phyloP scores from a whole-genome alignment of 92 coral and sea anemone species.

The Ricordea florida region DNA sequence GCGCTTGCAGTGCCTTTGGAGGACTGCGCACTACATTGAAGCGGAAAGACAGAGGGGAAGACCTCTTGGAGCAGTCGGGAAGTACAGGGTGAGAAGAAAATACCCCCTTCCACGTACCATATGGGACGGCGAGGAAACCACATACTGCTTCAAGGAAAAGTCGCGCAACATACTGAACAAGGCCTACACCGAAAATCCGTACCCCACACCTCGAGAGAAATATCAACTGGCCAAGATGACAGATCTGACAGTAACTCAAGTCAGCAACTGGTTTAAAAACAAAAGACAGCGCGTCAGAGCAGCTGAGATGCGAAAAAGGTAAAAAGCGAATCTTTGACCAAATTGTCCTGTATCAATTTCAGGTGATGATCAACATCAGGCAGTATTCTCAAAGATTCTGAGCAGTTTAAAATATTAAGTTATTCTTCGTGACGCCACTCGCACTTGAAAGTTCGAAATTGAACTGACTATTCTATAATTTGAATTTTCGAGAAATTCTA shows the following conservation, averaged over 20 bases:
- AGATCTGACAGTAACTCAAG: constrained; percentile 88
- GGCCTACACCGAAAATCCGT: constrained; percentile 86
- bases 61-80: constrained; percentile 92
- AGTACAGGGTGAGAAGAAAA: constrained; percentile 94
- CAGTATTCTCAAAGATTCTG: too few relatives aligned
- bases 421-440: too few relatives aligned
- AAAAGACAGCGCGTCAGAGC: constrained; percentile 89
- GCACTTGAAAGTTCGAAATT: too few relatives aligned
- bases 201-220: constrained; percentile 89
- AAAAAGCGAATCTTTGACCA: too few relatives aligned
- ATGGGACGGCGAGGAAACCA: constrained; percentile 93
- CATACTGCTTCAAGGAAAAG: constrained; percentile 94
- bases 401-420: too few relatives aligned
- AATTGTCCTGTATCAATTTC: too few relatives aligned
- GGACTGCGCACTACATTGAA: constrained; percentile 90
- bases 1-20: constrained; percentile 88
- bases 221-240: constrained; percentile 88
- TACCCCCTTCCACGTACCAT: constrained; percentile 93
- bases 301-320: constrained; percentile 91
- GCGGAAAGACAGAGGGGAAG: constrained; percentile 90
- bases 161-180: constrained; percentile 86
- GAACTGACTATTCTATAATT: too few relatives aligned
- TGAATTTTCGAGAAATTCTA: too few relatives aligned
- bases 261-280: constrained; percentile 93
- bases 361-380: too few relatives aligned